Evolutionary conservation across 2,797 vertebrate species (phyloP).

Genomic region (Acanthurus lineatus): DNA sequence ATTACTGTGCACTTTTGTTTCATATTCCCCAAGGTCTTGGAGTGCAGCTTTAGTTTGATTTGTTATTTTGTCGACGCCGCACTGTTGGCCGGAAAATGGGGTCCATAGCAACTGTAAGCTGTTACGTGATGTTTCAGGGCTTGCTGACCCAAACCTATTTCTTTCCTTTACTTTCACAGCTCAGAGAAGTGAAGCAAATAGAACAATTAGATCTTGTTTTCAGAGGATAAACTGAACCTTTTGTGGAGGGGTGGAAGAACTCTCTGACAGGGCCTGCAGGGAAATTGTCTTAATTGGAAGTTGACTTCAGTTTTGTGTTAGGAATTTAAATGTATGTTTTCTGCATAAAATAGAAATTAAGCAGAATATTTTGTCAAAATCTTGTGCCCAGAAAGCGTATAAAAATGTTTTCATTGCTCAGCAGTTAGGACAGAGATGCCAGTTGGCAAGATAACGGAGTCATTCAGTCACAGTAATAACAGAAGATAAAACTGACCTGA

Average conservation of each 20-base stretch:
- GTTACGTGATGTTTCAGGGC: constrained; percentile 37
- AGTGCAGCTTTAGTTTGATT: constrained; percentile 42
- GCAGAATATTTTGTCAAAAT: constrained; percentile 17
- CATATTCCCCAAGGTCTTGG: constrained; percentile 27
- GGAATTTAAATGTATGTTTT: constrained; percentile 46
- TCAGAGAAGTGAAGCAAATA: constrained; percentile 20
- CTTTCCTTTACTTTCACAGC: neutral
- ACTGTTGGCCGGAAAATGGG: constrained; percentile 38
- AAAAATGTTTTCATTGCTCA: neutral
- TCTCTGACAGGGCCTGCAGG: constrained; percentile 23
- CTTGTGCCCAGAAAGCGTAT: constrained; percentile 21
- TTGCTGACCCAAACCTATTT: constrained; percentile 33
- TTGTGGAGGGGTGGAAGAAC: neutral
- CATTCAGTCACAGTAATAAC: too few relatives aligned
- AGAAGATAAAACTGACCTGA: too few relatives aligned
- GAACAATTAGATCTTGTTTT: constrained; percentile 41
- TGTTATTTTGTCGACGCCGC: constrained; percentile 55
- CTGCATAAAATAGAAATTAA: constrained; percentile 30
- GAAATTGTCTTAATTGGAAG: constrained; percentile 20
- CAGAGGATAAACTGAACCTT: constrained; percentile 15
- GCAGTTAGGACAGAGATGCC: neutral
- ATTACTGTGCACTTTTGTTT: constrained; percentile 48
- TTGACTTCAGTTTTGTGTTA: constrained; percentile 27
- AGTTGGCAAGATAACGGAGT: too few relatives aligned
- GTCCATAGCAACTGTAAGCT: constrained; percentile 25